Conservation (phyloP, 64 coral and sea anemone species). For the Montipora sp. region DNA sequence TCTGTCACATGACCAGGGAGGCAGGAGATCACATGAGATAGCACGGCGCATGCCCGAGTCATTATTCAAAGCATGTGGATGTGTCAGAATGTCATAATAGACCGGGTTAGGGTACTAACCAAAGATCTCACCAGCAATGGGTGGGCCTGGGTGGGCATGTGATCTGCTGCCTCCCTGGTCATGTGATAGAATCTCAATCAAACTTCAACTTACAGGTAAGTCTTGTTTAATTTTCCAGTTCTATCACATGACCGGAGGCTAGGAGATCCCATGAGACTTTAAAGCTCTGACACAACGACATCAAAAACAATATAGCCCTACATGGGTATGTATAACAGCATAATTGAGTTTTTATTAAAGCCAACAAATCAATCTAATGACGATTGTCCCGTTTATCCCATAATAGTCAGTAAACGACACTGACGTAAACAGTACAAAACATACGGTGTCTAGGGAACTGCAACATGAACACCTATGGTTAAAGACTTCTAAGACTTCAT, state of each 20-base stretch:
- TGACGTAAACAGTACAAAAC: slow-evolving; percentile 3
- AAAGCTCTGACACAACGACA: slow-evolving; percentile 40
- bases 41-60: not conserved
- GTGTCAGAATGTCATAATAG: not conserved
- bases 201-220: no score
- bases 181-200: not conserved
- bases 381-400: not conserved
- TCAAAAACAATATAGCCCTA: not conserved
- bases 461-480: not conserved
- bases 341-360: slow-evolving; percentile 14
- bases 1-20: no score
- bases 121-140: not conserved
- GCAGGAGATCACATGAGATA: no score
- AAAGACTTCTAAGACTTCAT: not conserved
- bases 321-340: not conserved
- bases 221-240: not conserved
- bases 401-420: not conserved
- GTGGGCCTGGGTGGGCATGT: slow-evolving; percentile 22
- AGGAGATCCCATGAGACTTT: slow-evolving; percentile 59
- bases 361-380: not conserved
- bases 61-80: slow-evolving; percentile 22
- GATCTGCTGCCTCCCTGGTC: slow-evolving; percentile 21
- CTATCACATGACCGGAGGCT: slow-evolving; percentile 10
- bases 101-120: not conserved
- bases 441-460: not conserved